phyloP scores from a whole-genome alignment of 2,797 vertebrate genomes.

The Semaprochilodus insignis region DNA sequence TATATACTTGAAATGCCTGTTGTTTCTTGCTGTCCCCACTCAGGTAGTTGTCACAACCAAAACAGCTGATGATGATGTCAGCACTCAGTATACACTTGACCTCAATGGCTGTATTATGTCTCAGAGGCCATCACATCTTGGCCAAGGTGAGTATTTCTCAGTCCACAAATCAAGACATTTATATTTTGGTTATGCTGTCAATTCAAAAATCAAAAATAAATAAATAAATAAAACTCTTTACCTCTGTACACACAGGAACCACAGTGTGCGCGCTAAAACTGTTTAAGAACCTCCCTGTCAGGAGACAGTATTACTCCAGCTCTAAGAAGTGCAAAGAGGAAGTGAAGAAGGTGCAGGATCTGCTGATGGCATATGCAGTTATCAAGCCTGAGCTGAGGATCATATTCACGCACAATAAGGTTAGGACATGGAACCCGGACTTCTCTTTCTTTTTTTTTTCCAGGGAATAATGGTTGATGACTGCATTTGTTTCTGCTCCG shows the following conservation, averaged over 20 bases:
- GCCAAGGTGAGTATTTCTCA: conserved; percentile 81
- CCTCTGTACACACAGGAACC: conserved; percentile 81
- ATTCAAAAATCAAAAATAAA: conserved; percentile 1
- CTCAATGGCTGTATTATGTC: conserved; percentile 83
- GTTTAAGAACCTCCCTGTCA: conserved; percentile 95
- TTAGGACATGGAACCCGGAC: conserved; percentile 67
- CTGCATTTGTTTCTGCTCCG: neutral
- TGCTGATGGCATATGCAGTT: conserved; percentile 89
- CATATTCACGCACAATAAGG: conserved; percentile 88
- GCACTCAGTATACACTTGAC: conserved; percentile 89
- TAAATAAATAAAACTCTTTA: conserved; percentile 30
- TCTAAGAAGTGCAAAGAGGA: conserved; percentile 94
- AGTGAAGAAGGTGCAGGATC: conserved; percentile 90
- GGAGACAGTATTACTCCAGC: conserved; percentile 92
- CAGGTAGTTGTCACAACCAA: conserved; percentile 92
- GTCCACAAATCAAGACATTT: neutral
- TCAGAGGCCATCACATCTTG: conserved; percentile 91
- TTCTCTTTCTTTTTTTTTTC: neutral
- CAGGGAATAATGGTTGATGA: neutral
- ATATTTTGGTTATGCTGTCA: neutral
- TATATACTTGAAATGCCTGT: neutral
- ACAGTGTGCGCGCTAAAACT: conserved; percentile 88
- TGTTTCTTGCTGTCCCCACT: conserved; percentile 28
- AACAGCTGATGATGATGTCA: conserved; percentile 86
- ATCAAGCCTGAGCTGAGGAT: conserved; percentile 91